These are phyloP conservation scores for Gobio occitaniae DNA, from an alignment of 2,797 vertebrate genomes.

Conservation along the genomic window DNA sequence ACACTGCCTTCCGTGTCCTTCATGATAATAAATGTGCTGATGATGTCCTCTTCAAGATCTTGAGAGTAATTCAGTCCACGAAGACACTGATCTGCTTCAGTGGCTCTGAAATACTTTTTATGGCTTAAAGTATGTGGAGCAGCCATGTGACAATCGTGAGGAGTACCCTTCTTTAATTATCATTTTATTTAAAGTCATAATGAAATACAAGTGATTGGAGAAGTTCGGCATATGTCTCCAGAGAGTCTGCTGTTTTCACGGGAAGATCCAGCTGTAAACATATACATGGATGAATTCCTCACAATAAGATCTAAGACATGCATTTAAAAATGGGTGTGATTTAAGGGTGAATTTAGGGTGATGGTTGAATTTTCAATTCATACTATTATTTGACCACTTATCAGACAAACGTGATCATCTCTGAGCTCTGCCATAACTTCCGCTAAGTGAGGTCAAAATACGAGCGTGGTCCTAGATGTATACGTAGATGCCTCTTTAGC, in stretches of 20 bases:
- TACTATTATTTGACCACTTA: neutral
- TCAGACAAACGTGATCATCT: too few species aligned
- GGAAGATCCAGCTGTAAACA: neutral
- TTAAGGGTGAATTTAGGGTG: neutral
- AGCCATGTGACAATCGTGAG: neutral
- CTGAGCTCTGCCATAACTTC: too few species aligned
- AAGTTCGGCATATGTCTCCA: neutral
- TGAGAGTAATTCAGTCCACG: slow-evolving; percentile 3
- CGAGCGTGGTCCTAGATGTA: too few species aligned
- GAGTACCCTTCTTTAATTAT: neutral
- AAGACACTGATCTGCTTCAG: slow-evolving; percentile 16
- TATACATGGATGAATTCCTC: neutral
- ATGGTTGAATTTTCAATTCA: neutral
- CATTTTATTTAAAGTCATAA: neutral
- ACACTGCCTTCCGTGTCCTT: neutral
- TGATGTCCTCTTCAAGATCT: slow-evolving; percentile 38
- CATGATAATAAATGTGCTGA: slow-evolving; percentile 23
- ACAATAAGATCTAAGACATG: neutral
- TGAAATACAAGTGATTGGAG: neutral
- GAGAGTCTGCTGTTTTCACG: neutral
- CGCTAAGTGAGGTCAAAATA: too few species aligned
- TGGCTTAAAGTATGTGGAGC: neutral
- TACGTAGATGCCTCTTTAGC: too few species aligned
- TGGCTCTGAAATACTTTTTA: neutral
- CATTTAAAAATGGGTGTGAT: neutral